Evolutionary conservation across 2,113 vertebrate genomes (phyloP), one percentile per base, ranked within the genome.

Genomic region (Tringa solitaria): DNA sequence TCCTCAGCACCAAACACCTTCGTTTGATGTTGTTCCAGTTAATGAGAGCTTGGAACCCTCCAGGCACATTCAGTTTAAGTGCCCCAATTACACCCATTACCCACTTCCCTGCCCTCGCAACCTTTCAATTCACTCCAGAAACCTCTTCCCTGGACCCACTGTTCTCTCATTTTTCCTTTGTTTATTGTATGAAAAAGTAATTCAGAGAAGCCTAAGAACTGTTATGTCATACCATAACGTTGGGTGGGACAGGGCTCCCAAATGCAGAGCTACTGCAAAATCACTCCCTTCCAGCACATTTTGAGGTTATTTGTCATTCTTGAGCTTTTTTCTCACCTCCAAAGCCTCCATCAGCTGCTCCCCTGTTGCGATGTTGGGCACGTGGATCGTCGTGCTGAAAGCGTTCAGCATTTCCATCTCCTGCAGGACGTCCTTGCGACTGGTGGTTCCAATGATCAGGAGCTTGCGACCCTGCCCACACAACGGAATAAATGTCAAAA

Each of bases 391-490:
- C 51, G 99, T 99, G 98, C 99, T 99, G 98, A 99, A 99, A 26
- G 99, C 98, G 0, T 99, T 98, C 18, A 99, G 91, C 99, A 99
- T 99, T 74, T 99, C 99, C 99, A 99, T 99, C 90, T 99, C 99
- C 97, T 99, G 98, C 57, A 99, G 98, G 68, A 99, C 99, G 5
- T 99, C 99, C 96, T 99, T 99, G 84, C 99, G 98, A 87, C 99
- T 99, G 2, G 99, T 99, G 95, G 99, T 99, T 35, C 99, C 99
- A 24, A 99, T 99, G 97, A 99, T 99, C 35, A 99, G 98, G 14
- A 99, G 98, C 97, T 99, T 99, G n/a, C 99, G 99, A 30, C 99
- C 98, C 99, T 99, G 98, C 4, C 46, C 74, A n/a, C 6, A 70
- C 4, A 46, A 83, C 1, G 28, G 46, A 63, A 4, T 4, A 13